Conservation (phyloP, 2,888 invertebrate species). For the Loripinus fragilis region DNA sequence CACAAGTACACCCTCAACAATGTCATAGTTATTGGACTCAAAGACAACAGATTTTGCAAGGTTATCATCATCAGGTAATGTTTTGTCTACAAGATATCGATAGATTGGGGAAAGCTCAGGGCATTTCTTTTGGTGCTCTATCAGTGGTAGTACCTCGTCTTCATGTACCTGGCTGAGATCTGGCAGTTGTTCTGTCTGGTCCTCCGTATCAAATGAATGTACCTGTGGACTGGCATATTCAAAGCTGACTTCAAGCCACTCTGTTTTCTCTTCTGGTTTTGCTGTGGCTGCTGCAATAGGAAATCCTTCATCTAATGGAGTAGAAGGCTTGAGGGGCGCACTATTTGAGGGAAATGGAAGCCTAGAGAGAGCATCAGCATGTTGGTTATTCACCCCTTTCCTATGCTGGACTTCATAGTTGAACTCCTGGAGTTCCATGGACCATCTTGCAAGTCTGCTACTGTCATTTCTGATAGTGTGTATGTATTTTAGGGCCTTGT, state of each 20-base stretch:
- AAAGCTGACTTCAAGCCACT: neutral
- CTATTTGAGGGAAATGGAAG: neutral
- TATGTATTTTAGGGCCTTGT: neutral
- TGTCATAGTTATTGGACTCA: too few relatives aligned
- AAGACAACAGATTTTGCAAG: too few relatives aligned
- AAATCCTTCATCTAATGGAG: neutral
- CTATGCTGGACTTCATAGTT: neutral
- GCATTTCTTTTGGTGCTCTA: neutral
- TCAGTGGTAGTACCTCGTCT: neutral
- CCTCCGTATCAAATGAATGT: neutral
- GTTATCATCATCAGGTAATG: too few relatives aligned
- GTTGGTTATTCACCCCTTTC: neutral
- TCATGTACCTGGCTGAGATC: neutral
- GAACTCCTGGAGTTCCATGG: constrained; percentile 10
- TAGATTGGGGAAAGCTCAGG: too few relatives aligned
- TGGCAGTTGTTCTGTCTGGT: neutral
- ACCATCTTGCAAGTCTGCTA: neutral
- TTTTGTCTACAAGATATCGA: too few relatives aligned
- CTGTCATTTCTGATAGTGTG: neutral
- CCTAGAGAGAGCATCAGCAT: neutral
- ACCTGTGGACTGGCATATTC: neutral
- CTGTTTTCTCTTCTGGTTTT: neutral
- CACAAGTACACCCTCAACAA: too few relatives aligned
- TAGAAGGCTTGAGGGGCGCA: neutral
- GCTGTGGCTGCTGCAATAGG: neutral